Conservation (phyloP, 2,888 invertebrate genomes). For the Eudasyphora cyanicolor region DNA sequence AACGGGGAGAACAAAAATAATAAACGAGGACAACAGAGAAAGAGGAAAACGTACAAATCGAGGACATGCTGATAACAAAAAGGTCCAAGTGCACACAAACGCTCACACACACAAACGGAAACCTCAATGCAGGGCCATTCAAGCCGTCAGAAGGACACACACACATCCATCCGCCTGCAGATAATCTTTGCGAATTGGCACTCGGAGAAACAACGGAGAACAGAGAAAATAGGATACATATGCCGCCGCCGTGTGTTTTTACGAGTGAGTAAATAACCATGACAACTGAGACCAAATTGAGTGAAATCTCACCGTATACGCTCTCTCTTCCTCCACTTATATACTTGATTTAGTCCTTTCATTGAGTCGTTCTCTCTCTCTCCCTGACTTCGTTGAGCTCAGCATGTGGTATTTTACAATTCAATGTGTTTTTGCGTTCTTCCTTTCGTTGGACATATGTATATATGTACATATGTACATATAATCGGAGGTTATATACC, state of each 20-base stretch:
- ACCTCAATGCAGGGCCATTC: neutral
- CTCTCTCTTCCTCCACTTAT: neutral
- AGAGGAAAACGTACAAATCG: slow-evolving; percentile 55
- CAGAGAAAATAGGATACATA: neutral
- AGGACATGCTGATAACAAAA: slow-evolving; percentile 48
- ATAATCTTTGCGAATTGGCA: neutral
- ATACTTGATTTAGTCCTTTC: neutral
- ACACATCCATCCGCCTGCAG: neutral
- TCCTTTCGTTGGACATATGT: neutral
- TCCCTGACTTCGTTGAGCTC: neutral
- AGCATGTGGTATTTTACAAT: neutral
- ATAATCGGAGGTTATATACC: neutral
- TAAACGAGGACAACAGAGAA: slow-evolving; percentile 23
- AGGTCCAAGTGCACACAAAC: neutral
- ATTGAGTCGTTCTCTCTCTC: slow-evolving; percentile 9
- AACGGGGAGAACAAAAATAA: slow-evolving; percentile 6
- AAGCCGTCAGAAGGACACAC: slow-evolving; percentile 7
- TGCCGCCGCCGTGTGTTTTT: neutral
- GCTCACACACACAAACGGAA: neutral
- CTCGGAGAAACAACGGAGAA: too few species aligned
- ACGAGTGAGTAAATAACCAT: neutral
- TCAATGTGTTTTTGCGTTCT: neutral
- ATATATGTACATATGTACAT: neutral
- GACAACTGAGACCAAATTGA: neutral
- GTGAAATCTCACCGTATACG: neutral